These are phyloP conservation scores for Ceratoteleas bidentatus DNA, from an alignment of 1,140 invertebrate genomes.

Conservation along the genomic window DNA sequence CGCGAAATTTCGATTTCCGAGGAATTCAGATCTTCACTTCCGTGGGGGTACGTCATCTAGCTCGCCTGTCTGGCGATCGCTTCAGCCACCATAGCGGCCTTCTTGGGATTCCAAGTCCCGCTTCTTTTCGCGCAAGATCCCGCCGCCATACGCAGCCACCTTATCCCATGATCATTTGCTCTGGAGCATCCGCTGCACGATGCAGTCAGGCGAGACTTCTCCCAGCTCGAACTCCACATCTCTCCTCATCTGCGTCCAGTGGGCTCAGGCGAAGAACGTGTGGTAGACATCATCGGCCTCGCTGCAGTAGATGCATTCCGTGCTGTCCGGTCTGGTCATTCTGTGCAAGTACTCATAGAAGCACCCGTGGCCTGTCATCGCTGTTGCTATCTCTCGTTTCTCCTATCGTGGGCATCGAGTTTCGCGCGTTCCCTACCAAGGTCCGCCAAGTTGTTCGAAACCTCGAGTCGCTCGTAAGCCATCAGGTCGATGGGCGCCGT, in stretches of 20 bases:
- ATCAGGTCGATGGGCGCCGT: conserved; percentile 61
- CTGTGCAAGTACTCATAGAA: conserved; percentile 50
- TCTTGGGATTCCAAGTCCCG: not conserved
- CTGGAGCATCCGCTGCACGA: conserved; percentile 13
- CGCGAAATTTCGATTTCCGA: too few species aligned
- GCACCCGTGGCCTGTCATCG: conserved; percentile 63
- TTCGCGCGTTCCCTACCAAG: not conserved
- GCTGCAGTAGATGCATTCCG: not conserved
- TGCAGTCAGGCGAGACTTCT: not conserved
- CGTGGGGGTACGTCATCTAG: too few species aligned
- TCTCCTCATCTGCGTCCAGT: not conserved
- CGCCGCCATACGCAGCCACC: conserved; percentile 9
- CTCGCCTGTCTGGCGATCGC: too few species aligned
- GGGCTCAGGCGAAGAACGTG: conserved; percentile 7
- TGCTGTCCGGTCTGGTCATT: not conserved
- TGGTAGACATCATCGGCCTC: not conserved
- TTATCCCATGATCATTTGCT: not conserved
- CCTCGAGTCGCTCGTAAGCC: conserved; percentile 34
- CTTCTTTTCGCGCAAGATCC: conserved; percentile 2
- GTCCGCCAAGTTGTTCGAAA: not conserved
- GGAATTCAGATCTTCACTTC: too few species aligned
- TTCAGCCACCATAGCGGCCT: not conserved
- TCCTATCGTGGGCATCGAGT: conserved; percentile 17
- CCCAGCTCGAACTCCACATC: not conserved
- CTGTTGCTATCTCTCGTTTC: conserved; percentile 21